Conservation (phyloP, 2,888 invertebrate species). For the Hesperia comma region DNA sequence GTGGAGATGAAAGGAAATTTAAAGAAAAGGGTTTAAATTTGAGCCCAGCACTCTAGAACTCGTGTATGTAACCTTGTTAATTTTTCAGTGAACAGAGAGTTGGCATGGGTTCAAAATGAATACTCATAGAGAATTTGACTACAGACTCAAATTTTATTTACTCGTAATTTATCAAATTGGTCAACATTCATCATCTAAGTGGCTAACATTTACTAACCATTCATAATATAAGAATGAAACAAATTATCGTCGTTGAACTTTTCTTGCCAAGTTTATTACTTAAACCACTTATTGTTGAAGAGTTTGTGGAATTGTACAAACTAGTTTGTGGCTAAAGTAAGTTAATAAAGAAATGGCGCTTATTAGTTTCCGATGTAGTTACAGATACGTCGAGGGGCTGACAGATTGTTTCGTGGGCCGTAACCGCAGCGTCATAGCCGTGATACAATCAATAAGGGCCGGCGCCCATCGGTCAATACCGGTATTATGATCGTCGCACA, state of each 20-base stretch:
- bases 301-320: neutral
- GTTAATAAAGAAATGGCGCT: neutral
- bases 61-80: no score
- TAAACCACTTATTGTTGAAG: neutral
- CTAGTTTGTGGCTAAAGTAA: neutral
- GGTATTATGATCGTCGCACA: neutral
- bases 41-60: no score
- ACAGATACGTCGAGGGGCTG: constrained; percentile 15
- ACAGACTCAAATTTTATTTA: no score
- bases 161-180: no score
- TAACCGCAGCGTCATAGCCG: constrained; percentile 22
- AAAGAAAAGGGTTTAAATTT: no score
- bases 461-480: neutral
- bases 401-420: constrained; percentile 22
- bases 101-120: no score
- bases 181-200: no score
- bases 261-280: neutral
- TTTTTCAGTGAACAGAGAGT: no score
- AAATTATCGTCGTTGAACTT: neutral
- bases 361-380: constrained; percentile 14
- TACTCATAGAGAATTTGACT: no score
- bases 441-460: constrained; percentile 24
- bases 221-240: neutral
- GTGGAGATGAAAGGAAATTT: no score
- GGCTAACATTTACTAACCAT: no score